These are phyloP conservation scores for Minunthozetes semirufus DNA, from an alignment of 2,888 invertebrate genomes.

Conservation along the genomic window DNA sequence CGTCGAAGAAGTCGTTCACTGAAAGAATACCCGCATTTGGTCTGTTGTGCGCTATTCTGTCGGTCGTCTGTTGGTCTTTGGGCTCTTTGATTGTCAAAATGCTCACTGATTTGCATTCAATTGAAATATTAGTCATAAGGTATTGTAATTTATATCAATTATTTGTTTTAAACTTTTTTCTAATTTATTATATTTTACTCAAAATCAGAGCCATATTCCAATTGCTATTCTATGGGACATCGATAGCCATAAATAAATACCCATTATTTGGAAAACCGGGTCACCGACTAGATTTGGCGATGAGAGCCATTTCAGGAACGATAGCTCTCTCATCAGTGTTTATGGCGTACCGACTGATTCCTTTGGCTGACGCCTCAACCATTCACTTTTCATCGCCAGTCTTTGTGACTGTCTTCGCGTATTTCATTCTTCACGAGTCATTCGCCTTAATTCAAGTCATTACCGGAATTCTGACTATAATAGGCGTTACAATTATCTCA, in stretches of 20 bases:
- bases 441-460: conserved; percentile 23
- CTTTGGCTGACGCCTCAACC: conserved; percentile 31
- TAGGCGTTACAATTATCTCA: conserved; percentile 31
- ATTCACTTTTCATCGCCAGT: conserved; percentile 35
- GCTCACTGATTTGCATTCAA: conserved; percentile 29
- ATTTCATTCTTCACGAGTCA: conserved; percentile 28
- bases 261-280: conserved; percentile 24
- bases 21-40: conserved; percentile 31
- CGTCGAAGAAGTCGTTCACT: not conserved
- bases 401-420: conserved; percentile 32
- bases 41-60: conserved; percentile 31
- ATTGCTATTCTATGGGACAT: not conserved
- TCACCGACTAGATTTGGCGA: not conserved
- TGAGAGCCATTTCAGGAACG: conserved; percentile 25
- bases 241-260: conserved; percentile 6
- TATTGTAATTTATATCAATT: not conserved
- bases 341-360: conserved; percentile 33
- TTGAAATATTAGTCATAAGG: conserved; percentile 35
- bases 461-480: conserved; percentile 17
- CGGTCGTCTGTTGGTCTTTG: conserved; percentile 33
- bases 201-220: conserved; percentile 27
- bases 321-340: conserved; percentile 22
- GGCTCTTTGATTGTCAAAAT: conserved; percentile 33
- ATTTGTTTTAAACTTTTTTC: no score
- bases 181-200: no score